Percentiles rank a stretch among this genome's conserved stretches.
phyloP scores from a whole-genome alignment of 2,113 vertebrate genomes.

The Channa maculata region DNA sequence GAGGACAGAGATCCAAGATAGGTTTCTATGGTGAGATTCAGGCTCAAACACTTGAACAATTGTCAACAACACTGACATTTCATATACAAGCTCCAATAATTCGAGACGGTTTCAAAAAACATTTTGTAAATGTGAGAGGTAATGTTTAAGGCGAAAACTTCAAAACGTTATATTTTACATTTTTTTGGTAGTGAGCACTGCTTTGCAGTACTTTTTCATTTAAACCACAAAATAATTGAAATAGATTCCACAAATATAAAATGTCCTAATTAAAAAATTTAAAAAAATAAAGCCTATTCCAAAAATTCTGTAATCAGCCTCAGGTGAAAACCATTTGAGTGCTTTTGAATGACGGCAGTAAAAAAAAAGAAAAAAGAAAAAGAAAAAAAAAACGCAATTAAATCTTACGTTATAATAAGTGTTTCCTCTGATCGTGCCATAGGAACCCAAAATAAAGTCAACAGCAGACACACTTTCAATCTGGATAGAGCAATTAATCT shows the following conservation, averaged over 20 bases:
- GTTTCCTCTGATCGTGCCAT: constrained; percentile 27
- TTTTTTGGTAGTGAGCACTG: not conserved
- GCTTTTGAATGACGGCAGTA: not conserved
- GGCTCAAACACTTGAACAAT: constrained; percentile 7
- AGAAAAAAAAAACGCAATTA: too few species aligned
- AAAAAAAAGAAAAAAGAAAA: too few species aligned
- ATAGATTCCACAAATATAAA: not conserved
- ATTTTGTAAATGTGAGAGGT: too few species aligned
- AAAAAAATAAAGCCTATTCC: too few species aligned
- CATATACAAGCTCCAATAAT: too few species aligned
- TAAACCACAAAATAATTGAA: not conserved
- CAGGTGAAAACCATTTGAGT: not conserved
- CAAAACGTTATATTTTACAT: too few species aligned
- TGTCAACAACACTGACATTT: too few species aligned
- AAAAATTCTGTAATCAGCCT: not conserved
- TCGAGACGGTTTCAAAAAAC: too few species aligned
- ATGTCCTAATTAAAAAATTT: too few species aligned
- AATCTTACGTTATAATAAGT: not conserved
- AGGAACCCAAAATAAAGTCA: constrained; percentile 66
- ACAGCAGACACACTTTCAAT: constrained; percentile 64
- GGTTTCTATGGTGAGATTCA: constrained; percentile 73
- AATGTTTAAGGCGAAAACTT: too few species aligned
- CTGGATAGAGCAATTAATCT: constrained; percentile 66
- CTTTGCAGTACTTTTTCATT: too few species aligned
- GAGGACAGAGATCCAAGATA: constrained; percentile 45